phyloP scores from a whole-genome alignment of 1,140 invertebrate genomes.

The Halesus radiatus region DNA sequence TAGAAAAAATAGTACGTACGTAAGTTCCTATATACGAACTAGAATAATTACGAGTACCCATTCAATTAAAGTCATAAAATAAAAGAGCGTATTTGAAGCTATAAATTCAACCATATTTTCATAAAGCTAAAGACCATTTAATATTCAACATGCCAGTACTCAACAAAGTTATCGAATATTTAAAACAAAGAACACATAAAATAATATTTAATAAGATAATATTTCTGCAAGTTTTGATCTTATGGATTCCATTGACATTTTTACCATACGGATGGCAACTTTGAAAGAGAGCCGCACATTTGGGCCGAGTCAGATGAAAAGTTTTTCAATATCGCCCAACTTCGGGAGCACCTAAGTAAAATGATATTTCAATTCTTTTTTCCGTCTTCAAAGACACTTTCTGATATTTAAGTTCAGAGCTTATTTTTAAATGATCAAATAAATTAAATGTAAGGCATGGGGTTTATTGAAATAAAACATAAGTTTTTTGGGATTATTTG shows the following conservation, averaged over 20 bases:
- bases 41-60: too few relatives aligned
- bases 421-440: constrained; percentile 28
- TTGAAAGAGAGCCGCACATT: constrained; percentile 19
- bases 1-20: too few relatives aligned
- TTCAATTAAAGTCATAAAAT: too few relatives aligned
- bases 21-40: too few relatives aligned
- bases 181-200: not conserved
- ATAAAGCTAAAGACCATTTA: too few relatives aligned
- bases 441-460: not conserved
- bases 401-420: constrained; percentile 12
- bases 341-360: constrained; percentile 52
- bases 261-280: constrained; percentile 31
- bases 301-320: constrained; percentile 49
- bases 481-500: not conserved
- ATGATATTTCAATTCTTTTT: constrained; percentile 54
- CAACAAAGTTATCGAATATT: not conserved
- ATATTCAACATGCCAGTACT: not conserved
- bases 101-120: too few relatives aligned
- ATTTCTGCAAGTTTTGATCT: constrained; percentile 10
- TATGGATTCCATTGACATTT: constrained; percentile 47
- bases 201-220: constrained; percentile 10
- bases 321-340: constrained; percentile 56
- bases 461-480: not conserved
- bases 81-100: too few relatives aligned
- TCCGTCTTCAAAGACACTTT: constrained; percentile 11